Base-by-base conservation (phyloP, 2,797 vertebrate genomes). In the Moxostoma hubbsi region DNA sequence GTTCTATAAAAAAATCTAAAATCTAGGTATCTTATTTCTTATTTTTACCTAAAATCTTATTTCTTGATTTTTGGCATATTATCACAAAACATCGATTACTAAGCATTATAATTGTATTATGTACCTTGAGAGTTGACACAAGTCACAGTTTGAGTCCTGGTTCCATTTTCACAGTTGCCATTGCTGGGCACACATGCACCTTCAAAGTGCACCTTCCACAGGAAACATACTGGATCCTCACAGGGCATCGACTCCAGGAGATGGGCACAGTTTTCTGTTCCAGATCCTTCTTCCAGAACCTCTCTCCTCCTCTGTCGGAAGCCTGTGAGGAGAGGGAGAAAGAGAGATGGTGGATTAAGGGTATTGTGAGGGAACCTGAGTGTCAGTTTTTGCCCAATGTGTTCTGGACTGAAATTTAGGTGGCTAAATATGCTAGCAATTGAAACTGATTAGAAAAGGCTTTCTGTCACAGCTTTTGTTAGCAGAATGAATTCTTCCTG, bases 171-270 rank as follows among this genome's bases (percentile, higher is more conserved):
- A 86, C 98, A 99, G 46, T 87, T 88, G 43, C 91, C 92, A 12
- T 88, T 89, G 24, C 90, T 83, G 53, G 95, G 86, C 9, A 93
- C 81, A 57, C 97, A 99, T 3, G 79, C 0, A 12, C 90, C 93
- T 85, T 93, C 93, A 0, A 88, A 86, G 65, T 89, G 90, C 18
- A 93, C 11, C 7, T 85, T 82, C 98, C 97, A 98, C 82, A 81
- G 85, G 4, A 94, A 95, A 59, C 98, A 99, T 62, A 83, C 7
- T 0, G 96, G 95, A 59, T 97, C 94, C 2, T 98, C 97, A 45
- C 98, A 99, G 1, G 95, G 95, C 79, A 96, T 83, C 24, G 93
- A 94, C 88, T 99, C 97, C 15, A 91, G 80, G 83, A 97, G 85
- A 78, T 98, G 97, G 0, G 95, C 95, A 84, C 97, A 98, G 0